These are phyloP conservation scores for Zoanthus solanderi DNA, from an alignment of 92 coral and sea anemone genomes.

Conservation along the genomic window DNA sequence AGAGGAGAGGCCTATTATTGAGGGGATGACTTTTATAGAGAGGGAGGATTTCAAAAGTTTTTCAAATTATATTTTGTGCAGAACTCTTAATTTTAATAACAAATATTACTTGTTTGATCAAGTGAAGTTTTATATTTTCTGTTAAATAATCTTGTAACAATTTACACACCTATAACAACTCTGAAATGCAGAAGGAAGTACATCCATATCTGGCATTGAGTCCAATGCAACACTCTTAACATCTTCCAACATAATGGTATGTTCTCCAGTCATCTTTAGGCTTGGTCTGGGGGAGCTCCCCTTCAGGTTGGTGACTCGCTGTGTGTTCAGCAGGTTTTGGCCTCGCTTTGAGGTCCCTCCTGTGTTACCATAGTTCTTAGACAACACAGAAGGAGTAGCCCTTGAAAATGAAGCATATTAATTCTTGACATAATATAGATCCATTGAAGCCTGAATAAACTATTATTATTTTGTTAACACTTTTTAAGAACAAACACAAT, in stretches of 20 bases:
- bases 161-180: conserved; percentile 75
- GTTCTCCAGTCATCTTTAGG: conserved; percentile 77
- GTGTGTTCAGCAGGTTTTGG: conserved; percentile 65
- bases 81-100: too few species aligned
- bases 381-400: conserved; percentile 88
- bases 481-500: too few species aligned
- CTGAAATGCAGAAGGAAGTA: conserved; percentile 82
- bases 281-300: conserved; percentile 93
- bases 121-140: too few species aligned
- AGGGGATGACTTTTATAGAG: too few species aligned
- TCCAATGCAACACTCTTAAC: conserved; percentile 94
- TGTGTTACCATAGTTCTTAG: conserved; percentile 80
- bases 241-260: conserved; percentile 86
- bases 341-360: conserved; percentile 78
- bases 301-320: conserved; percentile 74
- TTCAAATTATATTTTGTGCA: too few species aligned
- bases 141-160: too few species aligned
- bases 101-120: too few species aligned
- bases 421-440: too few species aligned
- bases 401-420: conserved; percentile 46
- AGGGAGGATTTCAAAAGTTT: too few species aligned
- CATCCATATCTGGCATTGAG: conserved; percentile 81
- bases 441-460: too few species aligned
- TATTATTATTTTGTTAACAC: too few species aligned
- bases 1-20: too few species aligned